Percentiles rank a stretch among this genome's conserved stretches.
Conservation (phyloP, 2,113 vertebrate species). For the Illadopsis cleaveri region DNA sequence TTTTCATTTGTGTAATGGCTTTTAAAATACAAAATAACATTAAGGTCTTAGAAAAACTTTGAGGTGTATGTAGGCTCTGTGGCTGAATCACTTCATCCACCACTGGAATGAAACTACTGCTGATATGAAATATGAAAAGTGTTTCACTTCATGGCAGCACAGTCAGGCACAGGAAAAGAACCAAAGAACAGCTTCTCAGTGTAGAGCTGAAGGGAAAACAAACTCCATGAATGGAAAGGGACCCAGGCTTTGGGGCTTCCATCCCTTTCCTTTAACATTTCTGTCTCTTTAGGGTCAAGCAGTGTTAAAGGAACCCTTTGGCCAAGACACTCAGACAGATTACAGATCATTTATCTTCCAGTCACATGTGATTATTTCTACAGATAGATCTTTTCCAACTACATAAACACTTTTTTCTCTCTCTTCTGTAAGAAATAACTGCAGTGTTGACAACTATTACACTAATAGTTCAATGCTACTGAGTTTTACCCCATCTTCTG, state of each 20-base stretch:
- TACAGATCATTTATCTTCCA: fast-evolving
- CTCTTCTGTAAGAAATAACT: not conserved
- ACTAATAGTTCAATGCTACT: not conserved
- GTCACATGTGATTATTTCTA: not conserved
- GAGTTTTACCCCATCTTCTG: not conserved
- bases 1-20: not conserved
- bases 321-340: not conserved
- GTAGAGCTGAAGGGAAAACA: not conserved
- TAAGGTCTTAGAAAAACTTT: not conserved
- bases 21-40: not conserved
- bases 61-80: not conserved
- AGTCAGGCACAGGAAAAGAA: not conserved
- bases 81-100: not conserved
- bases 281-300: not conserved
- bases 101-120: not conserved
- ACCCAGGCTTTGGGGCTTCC: not conserved
- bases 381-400: not conserved
- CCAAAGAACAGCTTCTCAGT: not conserved
- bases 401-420: not conserved
- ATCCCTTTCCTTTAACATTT: not conserved
- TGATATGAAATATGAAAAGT: not conserved
- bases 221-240: not conserved
- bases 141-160: not conserved
- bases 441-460: not conserved
- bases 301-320: not conserved